Base-by-base conservation (phyloP, 2,888 invertebrate genomes). In the Dinocampus coccinellae region DNA sequence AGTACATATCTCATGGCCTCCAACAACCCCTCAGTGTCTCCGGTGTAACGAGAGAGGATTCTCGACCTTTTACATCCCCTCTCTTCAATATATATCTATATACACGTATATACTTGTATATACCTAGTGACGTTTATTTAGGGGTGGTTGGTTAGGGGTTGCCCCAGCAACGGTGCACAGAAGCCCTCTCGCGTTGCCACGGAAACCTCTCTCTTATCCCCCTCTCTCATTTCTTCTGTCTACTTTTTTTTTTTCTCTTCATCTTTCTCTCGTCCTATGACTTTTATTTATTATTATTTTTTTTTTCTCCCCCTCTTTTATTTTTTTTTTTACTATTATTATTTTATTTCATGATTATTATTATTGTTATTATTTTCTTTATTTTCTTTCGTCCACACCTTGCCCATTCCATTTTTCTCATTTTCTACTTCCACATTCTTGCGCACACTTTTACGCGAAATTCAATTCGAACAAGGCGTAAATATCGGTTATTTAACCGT, bases 91-190 rank as follows among this genome's bases (percentile, higher is more conserved):
- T 34, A n/a, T 29, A 26, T n/a, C 34, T 29, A 26, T 26, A 11
- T 57, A 58, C 34, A 6, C n/a, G 10, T 29, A 26, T 58, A 58
- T 33, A 26, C 13, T 57, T 62, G 33, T 52, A 57, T 61, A 47
- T 63, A 34, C 69, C 70, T 69, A 67, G 70, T 64, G 75, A 73
- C 75, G 76, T 72, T 76, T 78, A 78, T 78, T 78, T 77, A 78
- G 77, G 79, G 79, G 76, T 76, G 72, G 77, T 74, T 73, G 71
- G 77, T 75, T 73, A 76, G 77, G 77, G 80, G 87, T 87, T 84
- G 80, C 86, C 87, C 79, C 80, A 84, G 86, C 85, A 86, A 87
- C 87, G 77, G 71, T 60, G 73, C 78, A 78, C 81, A 81, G 81
- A 78, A 78, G 75, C 78, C 79, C 81, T 73, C 75, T 64, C 57